phyloP scores from a whole-genome alignment of 2,113 vertebrate species.

The Corythornis madagascariensis region DNA sequence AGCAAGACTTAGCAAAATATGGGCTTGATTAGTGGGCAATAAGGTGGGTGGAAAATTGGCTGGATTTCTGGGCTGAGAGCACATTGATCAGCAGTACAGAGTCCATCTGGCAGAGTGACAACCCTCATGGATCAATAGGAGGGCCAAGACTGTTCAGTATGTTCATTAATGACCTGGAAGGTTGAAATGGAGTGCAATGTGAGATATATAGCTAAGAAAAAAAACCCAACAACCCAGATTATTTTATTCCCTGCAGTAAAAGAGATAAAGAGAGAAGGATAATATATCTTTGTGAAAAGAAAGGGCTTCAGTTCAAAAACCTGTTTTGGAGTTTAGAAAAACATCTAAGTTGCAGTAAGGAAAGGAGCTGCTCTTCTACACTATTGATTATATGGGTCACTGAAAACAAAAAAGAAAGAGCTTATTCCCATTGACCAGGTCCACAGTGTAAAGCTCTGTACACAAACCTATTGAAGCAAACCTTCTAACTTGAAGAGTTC shows the following conservation, averaged over 20 bases:
- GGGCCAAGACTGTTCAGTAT: background rate
- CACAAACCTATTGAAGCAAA: background rate
- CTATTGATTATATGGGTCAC: background rate
- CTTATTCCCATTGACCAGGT: background rate
- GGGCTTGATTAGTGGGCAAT: background rate
- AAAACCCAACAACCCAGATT: background rate
- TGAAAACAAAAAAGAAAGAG: background rate
- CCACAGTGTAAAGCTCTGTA: background rate
- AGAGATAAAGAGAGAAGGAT: background rate
- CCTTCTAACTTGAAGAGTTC: background rate
- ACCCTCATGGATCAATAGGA: accelerated
- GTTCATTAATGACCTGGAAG: background rate
- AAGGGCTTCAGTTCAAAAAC: background rate
- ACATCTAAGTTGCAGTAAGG: background rate
- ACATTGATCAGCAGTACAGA: background rate
- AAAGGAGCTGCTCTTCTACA: background rate
- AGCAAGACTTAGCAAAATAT: background rate
- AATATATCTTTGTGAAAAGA: background rate
- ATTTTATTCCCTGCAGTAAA: background rate
- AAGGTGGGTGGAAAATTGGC: background rate
- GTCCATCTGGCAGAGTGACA: background rate
- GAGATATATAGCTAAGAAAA: background rate
- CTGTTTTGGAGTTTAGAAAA: background rate
- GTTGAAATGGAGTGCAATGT: background rate
- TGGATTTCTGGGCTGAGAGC: background rate